These are phyloP conservation scores for Emesis castigata DNA, from an alignment of 2,888 invertebrate genomes.

Conservation along the genomic window DNA sequence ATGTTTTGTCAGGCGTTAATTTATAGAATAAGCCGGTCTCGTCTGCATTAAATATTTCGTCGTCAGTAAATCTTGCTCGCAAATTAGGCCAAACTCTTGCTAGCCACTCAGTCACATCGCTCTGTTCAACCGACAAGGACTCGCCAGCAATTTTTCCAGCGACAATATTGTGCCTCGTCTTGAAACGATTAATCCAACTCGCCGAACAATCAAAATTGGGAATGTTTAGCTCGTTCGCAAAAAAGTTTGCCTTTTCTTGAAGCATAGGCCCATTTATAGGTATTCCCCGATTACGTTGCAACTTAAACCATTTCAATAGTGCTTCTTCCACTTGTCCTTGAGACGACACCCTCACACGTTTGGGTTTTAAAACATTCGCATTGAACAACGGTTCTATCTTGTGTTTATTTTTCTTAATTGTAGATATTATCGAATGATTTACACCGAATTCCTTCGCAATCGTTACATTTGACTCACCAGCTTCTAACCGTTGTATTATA, in stretches of 20 bases:
- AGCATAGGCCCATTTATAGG: slow-evolving; percentile 62
- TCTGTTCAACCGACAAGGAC: slow-evolving; percentile 53
- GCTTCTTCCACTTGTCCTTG: slow-evolving; percentile 58
- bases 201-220: slow-evolving; percentile 54
- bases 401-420: slow-evolving; percentile 67
- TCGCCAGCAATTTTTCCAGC: slow-evolving; percentile 60
- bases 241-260: slow-evolving; percentile 65
- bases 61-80: slow-evolving; percentile 53
- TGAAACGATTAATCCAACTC: slow-evolving; percentile 65
- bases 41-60: slow-evolving; percentile 67
- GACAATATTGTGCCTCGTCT: slow-evolving; percentile 58
- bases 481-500: slow-evolving; percentile 65
- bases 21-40: slow-evolving; percentile 66
- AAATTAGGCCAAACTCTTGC: slow-evolving; percentile 52
- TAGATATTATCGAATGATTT: slow-evolving; percentile 69
- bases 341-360: slow-evolving; percentile 59
- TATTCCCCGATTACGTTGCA: slow-evolving; percentile 48
- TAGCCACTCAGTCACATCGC: slow-evolving; percentile 39
- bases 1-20: slow-evolving; percentile 54
- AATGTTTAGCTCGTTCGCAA: slow-evolving; percentile 52
- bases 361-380: slow-evolving; percentile 67
- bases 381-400: slow-evolving; percentile 63
- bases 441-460: slow-evolving; percentile 68
- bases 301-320: slow-evolving; percentile 61
- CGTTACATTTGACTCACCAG: slow-evolving; percentile 63